Evolutionary conservation across 2,888 invertebrate species (phyloP).

Genomic region (Endotricha flammealis): DNA sequence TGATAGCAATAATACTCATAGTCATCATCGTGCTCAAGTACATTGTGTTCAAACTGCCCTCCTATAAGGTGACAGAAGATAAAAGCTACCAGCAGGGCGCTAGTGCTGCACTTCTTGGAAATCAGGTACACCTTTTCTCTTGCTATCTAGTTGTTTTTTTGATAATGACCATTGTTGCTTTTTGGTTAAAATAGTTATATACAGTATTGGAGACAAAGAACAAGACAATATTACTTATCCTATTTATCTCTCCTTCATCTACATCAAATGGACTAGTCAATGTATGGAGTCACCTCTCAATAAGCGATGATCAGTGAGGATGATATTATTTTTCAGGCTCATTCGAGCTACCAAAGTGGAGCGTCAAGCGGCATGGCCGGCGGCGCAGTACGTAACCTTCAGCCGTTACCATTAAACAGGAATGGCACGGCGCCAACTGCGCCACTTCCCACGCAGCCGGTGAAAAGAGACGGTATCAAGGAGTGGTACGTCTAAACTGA

Average conservation of each 20-base stretch:
- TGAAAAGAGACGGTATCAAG: constrained; percentile 94
- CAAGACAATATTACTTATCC: too few species aligned
- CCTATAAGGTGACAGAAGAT: constrained; percentile 95
- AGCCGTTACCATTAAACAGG: constrained; percentile 59
- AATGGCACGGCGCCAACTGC: constrained; percentile 66
- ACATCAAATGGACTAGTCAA: too few species aligned
- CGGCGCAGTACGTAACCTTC: constrained; percentile 70
- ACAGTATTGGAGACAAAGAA: too few species aligned
- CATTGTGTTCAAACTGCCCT: constrained; percentile 88
- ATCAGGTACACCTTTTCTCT: too few species aligned
- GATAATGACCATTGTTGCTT: too few species aligned
- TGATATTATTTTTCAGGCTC: constrained; percentile 49
- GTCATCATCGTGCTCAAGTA: constrained; percentile 94
- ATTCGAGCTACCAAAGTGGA: constrained; percentile 67
- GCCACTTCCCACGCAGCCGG: constrained; percentile 71
- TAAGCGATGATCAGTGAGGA: not conserved
- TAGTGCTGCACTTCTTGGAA: constrained; percentile 86
- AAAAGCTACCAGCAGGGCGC: constrained; percentile 88
- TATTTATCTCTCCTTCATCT: too few species aligned
- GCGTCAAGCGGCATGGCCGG: constrained; percentile 67
- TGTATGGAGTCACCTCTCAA: too few species aligned
- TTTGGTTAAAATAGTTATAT: too few species aligned
- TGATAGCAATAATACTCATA: constrained; percentile 93
- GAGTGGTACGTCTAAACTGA: constrained; percentile 93
- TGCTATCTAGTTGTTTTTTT: too few species aligned